Evolutionary conservation across 2,888 invertebrate genomes (phyloP), one percentile per base, ranked within the genome.

Genomic region (Trachelus iudaicus): DNA sequence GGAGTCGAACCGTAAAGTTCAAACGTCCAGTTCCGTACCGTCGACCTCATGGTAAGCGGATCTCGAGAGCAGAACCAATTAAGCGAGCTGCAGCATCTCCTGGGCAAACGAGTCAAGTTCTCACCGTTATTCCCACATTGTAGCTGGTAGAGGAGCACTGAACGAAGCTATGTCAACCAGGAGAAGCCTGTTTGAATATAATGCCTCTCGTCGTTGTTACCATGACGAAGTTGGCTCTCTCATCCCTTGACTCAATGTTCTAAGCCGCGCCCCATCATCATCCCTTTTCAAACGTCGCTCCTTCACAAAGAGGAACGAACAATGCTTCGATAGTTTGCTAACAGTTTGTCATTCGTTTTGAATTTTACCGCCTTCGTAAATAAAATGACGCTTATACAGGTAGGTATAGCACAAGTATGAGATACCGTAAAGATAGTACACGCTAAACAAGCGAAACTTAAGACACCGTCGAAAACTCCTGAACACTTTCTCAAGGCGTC

Each of bases 151-250:
- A 15, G 9, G 74, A 33, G 74, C 34, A 35, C 23, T 34, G 37
- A 74, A 34, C 34, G 74, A 30, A 34, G 34, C 37, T 31, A 74
- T 33, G 74, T 74, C 74, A 35, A 74, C 34, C 74, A 37, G 74
- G 74, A 74, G 74, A 37, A 35, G 74, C 74, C n/a, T 35, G 74
- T 74, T 74, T 35, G 74, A 74, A 35, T 74, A 74, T 74, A 74
- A 74, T 74, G 35, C 74, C 23, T 23, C 35, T 74, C 35, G 74
- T 9, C 23, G 56, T 56, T 56, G 23, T 74, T 74, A 35, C 33
- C 74, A 15, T 37, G 37, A 13, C 35, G 35, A 74, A 37, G 35
- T 74, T 74, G 34, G 30, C 6, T 34, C 35, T 34, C 34, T 35
- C 74, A 23, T 56, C 56, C 71, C 31, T 71, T 34, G 13, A 13